Evolutionary conservation across 2,113 vertebrate genomes (phyloP), one percentile per base, ranked within the genome.

Genomic region (Triplophysa dalaica): DNA sequence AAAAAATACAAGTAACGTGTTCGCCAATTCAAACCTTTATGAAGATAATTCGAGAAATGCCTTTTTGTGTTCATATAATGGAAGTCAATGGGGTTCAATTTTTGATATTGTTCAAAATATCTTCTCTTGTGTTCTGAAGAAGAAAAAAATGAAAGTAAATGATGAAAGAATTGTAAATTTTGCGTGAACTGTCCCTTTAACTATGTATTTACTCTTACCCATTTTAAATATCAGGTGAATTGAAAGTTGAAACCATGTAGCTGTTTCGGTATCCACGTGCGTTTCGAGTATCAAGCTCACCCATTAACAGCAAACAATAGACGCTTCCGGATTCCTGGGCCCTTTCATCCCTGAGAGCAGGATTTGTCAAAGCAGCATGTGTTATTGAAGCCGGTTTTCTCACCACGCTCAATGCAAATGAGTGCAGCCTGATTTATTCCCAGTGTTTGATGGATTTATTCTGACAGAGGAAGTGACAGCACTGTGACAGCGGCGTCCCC

Each of bases 401-500:
- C 77, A 87, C 88, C 85, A 85, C 86, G 88, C 87, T 89, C 89
- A 91, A 75, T 92, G 91, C 90, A 91, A 92, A 92, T 92, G 88
- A 84, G 85, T 79, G 84, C 56, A 80, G 85, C 86, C 85, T 79
- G 89, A 86, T 77, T 85, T 91, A 89, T 89, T 90, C 88, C 73
- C 82, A 86, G 88, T 54, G 1, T 74, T 78, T 92, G 91, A 92
- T 90, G 90, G 90, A 92, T 92, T 86, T 89, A 86, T 90, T 89
- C 90, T 92, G 91, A 91, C 90, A 92, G 89, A 90, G 89, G 89
- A 84, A 26, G 88, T 89, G 91, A 91, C 91, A 91, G 90, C 86
- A 69, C 38, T 75, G 87, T 91, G 90, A 92, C 90, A 90, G 89
- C 84, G 43, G 1, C 43, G 33, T 87, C 82, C 84, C 87, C 84